Evolutionary conservation across 2,797 vertebrate genomes (phyloP), one percentile per base, ranked within the genome.

Genomic region (Sandelia bainsii): DNA sequence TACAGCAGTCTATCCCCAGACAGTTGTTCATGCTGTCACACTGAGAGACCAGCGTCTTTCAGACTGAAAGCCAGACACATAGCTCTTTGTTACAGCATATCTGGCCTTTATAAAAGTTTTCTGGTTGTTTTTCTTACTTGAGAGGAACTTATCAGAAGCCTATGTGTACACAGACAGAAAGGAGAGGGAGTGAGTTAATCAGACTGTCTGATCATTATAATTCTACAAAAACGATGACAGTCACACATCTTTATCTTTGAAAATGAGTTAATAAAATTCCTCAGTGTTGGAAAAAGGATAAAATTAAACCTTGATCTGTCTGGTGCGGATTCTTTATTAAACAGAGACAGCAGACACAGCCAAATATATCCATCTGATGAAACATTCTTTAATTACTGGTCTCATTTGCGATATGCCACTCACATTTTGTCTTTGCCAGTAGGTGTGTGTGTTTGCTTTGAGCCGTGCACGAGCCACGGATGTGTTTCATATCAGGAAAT

Each of bases 81-180:
- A 70, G 70, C 49, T 86, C 82, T 80, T 80, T 79, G 77, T 83
- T 86, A 60, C 68, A 51, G 69, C 69, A 29, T 48, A 34, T 3
- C 34, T 82, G 81, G 60, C 77, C 75, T 89, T 84, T 82, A 22
- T 6, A 49, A 39, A 79, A 82, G 81, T 76, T 86, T 77, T 60
- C 66, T 40, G 23, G 9, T 56, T 66, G n/a, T 77, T 86, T 61
- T 77, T 68, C 56, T 51, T 40, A 11, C 34, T 74, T 1, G 1
- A 52, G 45, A 72, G 69, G 62, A 87, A 86, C 72, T 83, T 72
- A 64, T 80, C 75, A 42, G 37, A 16, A 19, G 19, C 45, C n/a
- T 20, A 8, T 42, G 51, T 67, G 69, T 62, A 69, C n/a, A 53
- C 50, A 60, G 69, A 76, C 40, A 58, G 56, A 75, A 23, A 68